Evolutionary conservation across 2,113 vertebrate species (phyloP).

Genomic region (Todiramphus chloris): DNA sequence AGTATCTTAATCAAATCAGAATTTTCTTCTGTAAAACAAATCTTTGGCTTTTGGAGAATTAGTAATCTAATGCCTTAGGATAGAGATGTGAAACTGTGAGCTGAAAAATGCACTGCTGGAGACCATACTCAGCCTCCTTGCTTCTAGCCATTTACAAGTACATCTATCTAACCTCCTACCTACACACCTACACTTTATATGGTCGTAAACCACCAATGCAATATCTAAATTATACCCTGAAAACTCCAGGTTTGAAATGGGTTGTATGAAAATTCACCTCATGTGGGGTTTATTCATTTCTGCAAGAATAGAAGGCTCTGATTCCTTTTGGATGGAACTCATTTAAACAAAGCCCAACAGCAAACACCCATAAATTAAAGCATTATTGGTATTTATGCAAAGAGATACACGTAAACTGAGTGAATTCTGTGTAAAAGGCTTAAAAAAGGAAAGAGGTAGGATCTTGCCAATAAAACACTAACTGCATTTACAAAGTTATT

Average conservation of each 20-base stretch:
- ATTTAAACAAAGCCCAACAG: constrained; percentile 74
- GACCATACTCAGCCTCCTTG: constrained; percentile 48
- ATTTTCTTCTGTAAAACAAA: constrained; percentile 76
- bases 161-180: constrained; percentile 66
- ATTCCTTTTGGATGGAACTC: constrained; percentile 61
- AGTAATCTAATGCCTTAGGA: constrained; percentile 72
- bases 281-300: constrained; percentile 68
- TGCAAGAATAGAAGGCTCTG: constrained; percentile 55
- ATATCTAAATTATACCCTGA: constrained; percentile 73
- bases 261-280: constrained; percentile 66
- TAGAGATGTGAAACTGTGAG: constrained; percentile 74
- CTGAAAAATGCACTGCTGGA: constrained; percentile 72
- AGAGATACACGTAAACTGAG: background rate
- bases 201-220: constrained; percentile 65
- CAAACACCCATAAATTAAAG: constrained; percentile 67
- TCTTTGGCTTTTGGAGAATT: constrained; percentile 77
- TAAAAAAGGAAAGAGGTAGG: background rate
- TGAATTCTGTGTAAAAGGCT: constrained; percentile 6
- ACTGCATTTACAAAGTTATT: background rate
- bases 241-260: constrained; percentile 67
- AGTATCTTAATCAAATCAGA: constrained; percentile 79
- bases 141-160: constrained; percentile 69
- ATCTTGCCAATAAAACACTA: background rate
- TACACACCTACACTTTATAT: constrained; percentile 69
- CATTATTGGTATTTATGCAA: constrained; percentile 62